These are phyloP conservation scores for Enteromius viviparus DNA, from an alignment of 2,797 vertebrate genomes.

Conservation along the genomic window DNA sequence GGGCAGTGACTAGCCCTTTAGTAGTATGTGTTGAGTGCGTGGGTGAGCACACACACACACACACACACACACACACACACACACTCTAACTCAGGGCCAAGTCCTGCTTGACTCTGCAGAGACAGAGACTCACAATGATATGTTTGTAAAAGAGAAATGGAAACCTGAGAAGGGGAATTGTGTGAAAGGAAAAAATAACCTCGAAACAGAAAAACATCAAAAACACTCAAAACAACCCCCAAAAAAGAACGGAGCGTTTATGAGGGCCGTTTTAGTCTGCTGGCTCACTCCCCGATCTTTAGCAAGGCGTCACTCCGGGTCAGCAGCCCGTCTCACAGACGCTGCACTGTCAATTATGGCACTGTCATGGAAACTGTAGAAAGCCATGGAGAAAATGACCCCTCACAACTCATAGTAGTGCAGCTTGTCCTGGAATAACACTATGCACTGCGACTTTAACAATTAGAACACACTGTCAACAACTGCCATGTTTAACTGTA, in stretches of 20 bases:
- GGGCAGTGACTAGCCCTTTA: slow-evolving; percentile 40
- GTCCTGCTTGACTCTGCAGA: slow-evolving; percentile 55
- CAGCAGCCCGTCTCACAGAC: slow-evolving; percentile 66
- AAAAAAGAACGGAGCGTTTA: slow-evolving; percentile 56
- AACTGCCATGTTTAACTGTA: not conserved
- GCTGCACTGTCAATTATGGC: slow-evolving; percentile 61
- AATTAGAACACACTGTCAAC: not conserved
- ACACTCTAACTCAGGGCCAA: slow-evolving; percentile 40
- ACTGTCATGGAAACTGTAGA: slow-evolving; percentile 62
- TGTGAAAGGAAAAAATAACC: slow-evolving; percentile 66
- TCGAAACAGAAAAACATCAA: slow-evolving; percentile 68
- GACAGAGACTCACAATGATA: slow-evolving; percentile 70
- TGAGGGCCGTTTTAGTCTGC: slow-evolving; percentile 67
- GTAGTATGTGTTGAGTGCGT: slow-evolving; percentile 40
- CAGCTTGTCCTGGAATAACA: slow-evolving; percentile 19
- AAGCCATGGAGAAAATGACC: slow-evolving; percentile 66
- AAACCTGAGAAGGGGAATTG: slow-evolving; percentile 75
- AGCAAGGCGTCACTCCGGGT: slow-evolving; percentile 75
- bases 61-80: not conserved
- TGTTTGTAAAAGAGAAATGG: slow-evolving; percentile 71
- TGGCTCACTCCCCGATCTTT: slow-evolving; percentile 67
- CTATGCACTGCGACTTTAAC: not conserved
- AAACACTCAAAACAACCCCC: slow-evolving; percentile 65
- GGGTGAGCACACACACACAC: slow-evolving; percentile 5
- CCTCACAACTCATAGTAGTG: slow-evolving; percentile 15